These are phyloP conservation scores for Tupaia tana DNA, from an alignment of 2,113 vertebrate genomes.

Conservation along the genomic window DNA sequence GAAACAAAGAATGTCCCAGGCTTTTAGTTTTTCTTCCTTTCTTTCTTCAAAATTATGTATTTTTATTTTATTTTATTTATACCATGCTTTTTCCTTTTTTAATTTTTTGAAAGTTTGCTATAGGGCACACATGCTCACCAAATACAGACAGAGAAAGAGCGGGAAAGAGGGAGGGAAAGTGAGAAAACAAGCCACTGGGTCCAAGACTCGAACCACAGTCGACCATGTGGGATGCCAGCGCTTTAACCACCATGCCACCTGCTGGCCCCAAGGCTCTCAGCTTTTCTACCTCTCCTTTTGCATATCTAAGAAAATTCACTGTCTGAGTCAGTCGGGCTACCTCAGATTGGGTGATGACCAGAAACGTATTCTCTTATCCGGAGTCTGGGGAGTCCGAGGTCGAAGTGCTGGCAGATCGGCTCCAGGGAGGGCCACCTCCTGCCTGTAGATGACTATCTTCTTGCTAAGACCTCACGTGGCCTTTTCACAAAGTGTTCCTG, in stretches of 20 bases:
- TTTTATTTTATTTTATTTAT: too few species aligned
- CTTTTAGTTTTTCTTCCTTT: neutral
- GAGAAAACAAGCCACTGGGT: too few species aligned
- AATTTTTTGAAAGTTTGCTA: too few species aligned
- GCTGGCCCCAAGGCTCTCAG: neutral
- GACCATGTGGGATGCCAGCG: too few species aligned
- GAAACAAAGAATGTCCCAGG: neutral
- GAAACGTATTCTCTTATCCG: neutral
- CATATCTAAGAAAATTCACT: neutral
- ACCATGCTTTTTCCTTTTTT: too few species aligned
- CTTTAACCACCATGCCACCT: too few species aligned
- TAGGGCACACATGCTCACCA: too few species aligned
- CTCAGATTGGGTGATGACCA: neutral
- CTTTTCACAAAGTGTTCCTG: neutral
- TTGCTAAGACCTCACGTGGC: rapidly evolving
- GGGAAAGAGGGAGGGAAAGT: too few species aligned
- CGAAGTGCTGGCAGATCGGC: neutral
- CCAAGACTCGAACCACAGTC: too few species aligned
- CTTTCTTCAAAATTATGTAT: neutral
- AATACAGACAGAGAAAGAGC: too few species aligned
- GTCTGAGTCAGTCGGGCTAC: neutral
- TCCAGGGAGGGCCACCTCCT: neutral
- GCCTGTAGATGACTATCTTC: neutral
- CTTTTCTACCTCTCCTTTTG: neutral
- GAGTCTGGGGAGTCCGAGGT: neutral